phyloP scores from a whole-genome alignment of 1,140 invertebrate species.

The Drosophila suzukii region DNA sequence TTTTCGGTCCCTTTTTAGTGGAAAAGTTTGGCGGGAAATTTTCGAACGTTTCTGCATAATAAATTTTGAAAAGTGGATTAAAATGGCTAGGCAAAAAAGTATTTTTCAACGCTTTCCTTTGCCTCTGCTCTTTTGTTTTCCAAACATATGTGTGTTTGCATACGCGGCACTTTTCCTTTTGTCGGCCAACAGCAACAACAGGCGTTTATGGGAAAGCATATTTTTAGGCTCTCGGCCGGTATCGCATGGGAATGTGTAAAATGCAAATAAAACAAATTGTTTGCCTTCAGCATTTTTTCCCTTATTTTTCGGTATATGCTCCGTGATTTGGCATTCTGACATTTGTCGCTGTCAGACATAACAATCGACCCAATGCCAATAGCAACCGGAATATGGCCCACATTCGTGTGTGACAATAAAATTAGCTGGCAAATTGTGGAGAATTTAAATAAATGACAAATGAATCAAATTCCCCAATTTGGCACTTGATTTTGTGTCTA shows the following conservation, averaged over 20 bases:
- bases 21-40: conserved; percentile 53
- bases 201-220: conserved; percentile 47
- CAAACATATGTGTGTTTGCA: conserved; percentile 6
- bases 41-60: conserved; percentile 73
- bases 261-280: conserved; percentile 59
- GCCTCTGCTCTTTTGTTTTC: conserved; percentile 8
- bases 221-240: conserved; percentile 52
- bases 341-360: conserved; percentile 76
- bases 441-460: conserved; percentile 55
- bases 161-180: conserved; percentile 40
- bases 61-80: conserved; percentile 76
- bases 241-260: conserved; percentile 32
- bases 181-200: conserved; percentile 28
- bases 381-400: conserved; percentile 25
- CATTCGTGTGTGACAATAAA: conserved; percentile 39
- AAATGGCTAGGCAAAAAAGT: conserved; percentile 51
- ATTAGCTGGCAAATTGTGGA: conserved; percentile 41
- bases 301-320: conserved; percentile 5
- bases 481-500: conserved; percentile 11
- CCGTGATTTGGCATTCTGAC: conserved; percentile 71
- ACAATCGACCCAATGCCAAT: conserved; percentile 68
- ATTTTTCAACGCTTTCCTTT: conserved; percentile 22
- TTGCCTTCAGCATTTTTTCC: conserved; percentile 1
- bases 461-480: conserved; percentile 36
- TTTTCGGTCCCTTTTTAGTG: conserved; percentile 7